A percentile compares a stretch with the other conserved stretches of the same genome.
Evolutionary conservation across 2,888 invertebrate genomes (phyloP).

Genomic region (Aleiodes testaceus): DNA sequence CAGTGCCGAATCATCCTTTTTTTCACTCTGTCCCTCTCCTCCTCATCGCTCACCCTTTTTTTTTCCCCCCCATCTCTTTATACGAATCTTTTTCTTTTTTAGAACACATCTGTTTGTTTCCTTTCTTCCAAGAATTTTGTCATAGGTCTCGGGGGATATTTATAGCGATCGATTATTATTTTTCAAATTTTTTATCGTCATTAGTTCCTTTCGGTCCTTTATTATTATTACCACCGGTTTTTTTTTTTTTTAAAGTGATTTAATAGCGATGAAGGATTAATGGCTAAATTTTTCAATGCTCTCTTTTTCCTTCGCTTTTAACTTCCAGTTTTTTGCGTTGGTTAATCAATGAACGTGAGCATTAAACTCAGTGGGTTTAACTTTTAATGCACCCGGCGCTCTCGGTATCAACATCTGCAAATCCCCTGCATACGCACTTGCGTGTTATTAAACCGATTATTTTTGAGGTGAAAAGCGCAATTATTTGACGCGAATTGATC

Average conservation of each 20-base stretch:
- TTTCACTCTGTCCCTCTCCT: constrained; percentile 46
- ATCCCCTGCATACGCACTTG: constrained; percentile 49
- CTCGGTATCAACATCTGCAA: constrained; percentile 15
- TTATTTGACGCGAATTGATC: background rate
- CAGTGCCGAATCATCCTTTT: constrained; percentile 44
- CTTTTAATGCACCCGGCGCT: constrained; percentile 13
- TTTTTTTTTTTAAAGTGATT: background rate
- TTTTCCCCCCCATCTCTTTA: constrained; percentile 50
- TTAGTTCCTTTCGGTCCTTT: constrained; percentile 11
- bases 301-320: background rate
- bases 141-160: constrained; percentile 56
- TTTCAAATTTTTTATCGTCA: constrained; percentile 31
- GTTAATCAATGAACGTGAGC: constrained; percentile 36
- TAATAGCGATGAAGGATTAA: background rate
- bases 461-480: background rate
- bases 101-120: constrained; percentile 47
- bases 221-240: background rate
- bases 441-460: constrained; percentile 55
- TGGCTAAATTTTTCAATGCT: background rate
- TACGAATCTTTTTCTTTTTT: constrained; percentile 19
- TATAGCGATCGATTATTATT: constrained; percentile 58
- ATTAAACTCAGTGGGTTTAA: constrained; percentile 18
- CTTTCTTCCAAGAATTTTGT: constrained; percentile 53
- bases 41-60: constrained; percentile 56
- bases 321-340: background rate